Evolutionary conservation across 2,113 vertebrate genomes (phyloP).

Genomic region (Chitala chitala): DNA sequence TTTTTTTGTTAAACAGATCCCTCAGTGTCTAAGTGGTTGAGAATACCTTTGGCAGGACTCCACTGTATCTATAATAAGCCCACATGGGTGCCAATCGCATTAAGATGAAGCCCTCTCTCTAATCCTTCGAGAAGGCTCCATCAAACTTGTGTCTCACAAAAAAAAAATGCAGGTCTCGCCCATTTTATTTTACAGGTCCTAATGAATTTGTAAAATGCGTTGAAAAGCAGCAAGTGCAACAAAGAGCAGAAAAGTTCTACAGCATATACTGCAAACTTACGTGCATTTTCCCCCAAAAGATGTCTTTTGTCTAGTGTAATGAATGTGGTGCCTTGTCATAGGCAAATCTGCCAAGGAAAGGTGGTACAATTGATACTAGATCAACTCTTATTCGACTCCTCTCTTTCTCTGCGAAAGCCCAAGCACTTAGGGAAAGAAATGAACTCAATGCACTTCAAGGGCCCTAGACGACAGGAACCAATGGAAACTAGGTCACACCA

Average conservation of each 20-base stretch:
- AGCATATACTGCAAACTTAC: background rate
- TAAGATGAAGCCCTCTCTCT: slow-evolving; percentile 16
- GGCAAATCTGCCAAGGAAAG: slow-evolving; percentile 13
- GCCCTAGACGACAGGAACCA: slow-evolving; percentile 35
- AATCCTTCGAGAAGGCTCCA: slow-evolving; percentile 18
- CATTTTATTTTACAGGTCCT: slow-evolving; percentile 19
- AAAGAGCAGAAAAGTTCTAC: background rate
- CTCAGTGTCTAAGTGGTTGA: slow-evolving; percentile 24
- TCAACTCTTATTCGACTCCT: slow-evolving; percentile 1
- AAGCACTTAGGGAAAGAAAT: slow-evolving; percentile 4
- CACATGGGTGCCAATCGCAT: slow-evolving; percentile 24
- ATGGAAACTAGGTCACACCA: slow-evolving; percentile 41
- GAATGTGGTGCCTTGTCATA: slow-evolving; percentile 19
- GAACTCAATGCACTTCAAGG: slow-evolving; percentile 25
- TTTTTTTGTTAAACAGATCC: slow-evolving; percentile 22
- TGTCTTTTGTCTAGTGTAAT: slow-evolving; percentile 1
- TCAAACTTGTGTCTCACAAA: slow-evolving; percentile 26
- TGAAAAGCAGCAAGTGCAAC: slow-evolving; percentile 12
- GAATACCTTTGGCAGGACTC: slow-evolving; percentile 24
- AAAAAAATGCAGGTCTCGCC: slow-evolving; percentile 4
- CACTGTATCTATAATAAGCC: slow-evolving; percentile 29
- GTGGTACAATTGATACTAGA: slow-evolving; percentile 14
- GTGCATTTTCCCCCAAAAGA: slow-evolving; percentile 4
- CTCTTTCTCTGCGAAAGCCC: slow-evolving; percentile 3
- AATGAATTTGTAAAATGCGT: slow-evolving; percentile 12